phyloP scores from a whole-genome alignment of 2,888 invertebrate genomes.

The Drosophila eohydei region DNA sequence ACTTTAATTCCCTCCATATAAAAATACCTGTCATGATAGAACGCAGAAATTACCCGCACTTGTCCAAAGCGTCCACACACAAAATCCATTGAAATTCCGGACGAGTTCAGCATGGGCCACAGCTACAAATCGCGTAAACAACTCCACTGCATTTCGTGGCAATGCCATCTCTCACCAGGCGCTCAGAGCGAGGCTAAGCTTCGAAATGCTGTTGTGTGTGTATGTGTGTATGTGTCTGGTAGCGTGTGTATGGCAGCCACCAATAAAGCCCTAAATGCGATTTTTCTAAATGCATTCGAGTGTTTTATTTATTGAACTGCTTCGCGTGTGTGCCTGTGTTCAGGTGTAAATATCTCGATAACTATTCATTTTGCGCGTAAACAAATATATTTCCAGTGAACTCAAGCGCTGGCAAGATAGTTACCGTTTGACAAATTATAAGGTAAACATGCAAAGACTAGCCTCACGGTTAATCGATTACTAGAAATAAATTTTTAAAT shows the following conservation, averaged over 20 bases:
- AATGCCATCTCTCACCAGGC: conserved; percentile 58
- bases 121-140: conserved; percentile 78
- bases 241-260: not conserved
- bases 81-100: conserved; percentile 72
- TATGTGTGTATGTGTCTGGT: not conserved
- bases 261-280: conserved; percentile 69
- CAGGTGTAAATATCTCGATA: conserved; percentile 51
- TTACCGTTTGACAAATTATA: conserved; percentile 15
- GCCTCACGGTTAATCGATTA: not conserved
- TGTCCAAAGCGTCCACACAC: conserved; percentile 35
- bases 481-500: not conserved
- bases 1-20: conserved; percentile 47
- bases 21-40: conserved; percentile 71
- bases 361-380: conserved; percentile 65
- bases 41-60: conserved; percentile 65
- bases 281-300: conserved; percentile 75
- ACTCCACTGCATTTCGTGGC: conserved; percentile 65
- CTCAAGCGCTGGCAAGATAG: conserved; percentile 29
- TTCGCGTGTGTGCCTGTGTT: conserved; percentile 11
- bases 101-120: conserved; percentile 67
- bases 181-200: conserved; percentile 38
- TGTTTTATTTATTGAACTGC: conserved; percentile 70
- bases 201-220: conserved; percentile 1
- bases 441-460: not conserved
- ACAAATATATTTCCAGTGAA: conserved; percentile 62